Conservation (phyloP, 2,888 invertebrate genomes). For the Eristalinus sepulchralis region DNA sequence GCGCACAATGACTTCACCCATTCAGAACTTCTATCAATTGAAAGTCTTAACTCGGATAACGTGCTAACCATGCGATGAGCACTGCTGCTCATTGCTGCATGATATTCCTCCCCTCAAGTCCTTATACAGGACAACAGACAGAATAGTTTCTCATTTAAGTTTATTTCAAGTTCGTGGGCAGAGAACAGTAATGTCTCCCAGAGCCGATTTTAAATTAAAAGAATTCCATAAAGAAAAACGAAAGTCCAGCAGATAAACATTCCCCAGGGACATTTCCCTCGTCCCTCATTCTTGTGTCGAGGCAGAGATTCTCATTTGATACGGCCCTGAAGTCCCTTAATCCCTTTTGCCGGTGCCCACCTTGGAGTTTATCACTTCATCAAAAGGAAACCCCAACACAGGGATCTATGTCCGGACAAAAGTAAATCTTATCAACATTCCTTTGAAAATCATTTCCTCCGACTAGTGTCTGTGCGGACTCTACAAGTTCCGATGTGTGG, state of each 20-base stretch:
- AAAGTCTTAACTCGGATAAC: not conserved
- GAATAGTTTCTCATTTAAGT: not conserved
- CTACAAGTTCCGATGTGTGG: no score
- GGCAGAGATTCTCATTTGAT: not conserved
- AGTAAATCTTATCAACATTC: conserved; percentile 2
- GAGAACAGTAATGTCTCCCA: not conserved
- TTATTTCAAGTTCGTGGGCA: not conserved
- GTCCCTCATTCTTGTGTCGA: not conserved
- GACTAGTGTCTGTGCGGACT: not conserved
- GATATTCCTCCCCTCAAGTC: not conserved
- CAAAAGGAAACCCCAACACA: not conserved
- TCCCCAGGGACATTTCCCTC: not conserved
- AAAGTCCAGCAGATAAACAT: not conserved
- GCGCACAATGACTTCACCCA: not conserved
- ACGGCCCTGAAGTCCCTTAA: not conserved
- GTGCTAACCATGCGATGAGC: not conserved
- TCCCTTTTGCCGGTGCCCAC: not conserved
- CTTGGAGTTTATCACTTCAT: not conserved
- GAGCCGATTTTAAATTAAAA: not conserved
- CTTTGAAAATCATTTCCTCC: not conserved
- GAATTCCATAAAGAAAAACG: not conserved
- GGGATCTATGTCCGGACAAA: not conserved
- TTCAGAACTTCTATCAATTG: not conserved
- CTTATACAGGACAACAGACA: not conserved
- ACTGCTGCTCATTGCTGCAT: no score